These are phyloP conservation scores for Drosophila carrolli DNA, from an alignment of 1,140 invertebrate species.

Conservation along the genomic window DNA sequence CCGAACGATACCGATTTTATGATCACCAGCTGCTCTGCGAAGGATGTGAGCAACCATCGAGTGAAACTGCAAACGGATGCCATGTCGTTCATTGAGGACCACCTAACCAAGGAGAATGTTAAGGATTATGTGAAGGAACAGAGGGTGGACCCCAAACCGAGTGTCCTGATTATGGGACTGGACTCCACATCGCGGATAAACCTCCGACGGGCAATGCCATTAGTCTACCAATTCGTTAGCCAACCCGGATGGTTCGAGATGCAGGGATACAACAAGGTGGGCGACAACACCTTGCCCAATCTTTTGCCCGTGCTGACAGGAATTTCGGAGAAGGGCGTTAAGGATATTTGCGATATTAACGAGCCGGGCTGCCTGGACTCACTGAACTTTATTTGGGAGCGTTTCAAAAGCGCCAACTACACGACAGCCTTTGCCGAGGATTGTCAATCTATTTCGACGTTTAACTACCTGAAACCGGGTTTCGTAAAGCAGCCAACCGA, in stretches of 20 bases:
- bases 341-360: slow-evolving; percentile 85
- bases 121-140: not conserved
- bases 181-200: slow-evolving; percentile 64
- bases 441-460: slow-evolving; percentile 88
- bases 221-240: slow-evolving; percentile 30
- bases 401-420: slow-evolving; percentile 89
- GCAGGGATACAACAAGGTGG: slow-evolving; percentile 76
- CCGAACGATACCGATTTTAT: slow-evolving; percentile 13
- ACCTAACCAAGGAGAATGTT: not conserved
- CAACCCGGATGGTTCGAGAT: slow-evolving; percentile 33
- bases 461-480: slow-evolving; percentile 91
- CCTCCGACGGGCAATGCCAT: slow-evolving; percentile 63
- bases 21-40: slow-evolving; percentile 27
- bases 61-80: slow-evolving; percentile 23
- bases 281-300: slow-evolving; percentile 93
- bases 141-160: slow-evolving; percentile 11
- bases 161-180: slow-evolving; percentile 44
- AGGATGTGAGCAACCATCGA: not conserved
- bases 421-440: slow-evolving; percentile 93
- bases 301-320: slow-evolving; percentile 91
- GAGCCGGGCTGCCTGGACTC: slow-evolving; percentile 85
- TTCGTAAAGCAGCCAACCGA: slow-evolving; percentile 92
- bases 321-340: slow-evolving; percentile 84
- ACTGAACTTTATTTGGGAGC: slow-evolving; percentile 92
- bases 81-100: slow-evolving; percentile 28